phyloP scores from a whole-genome alignment of 2,113 vertebrate genomes.

The Oenanthe oenanthe region DNA sequence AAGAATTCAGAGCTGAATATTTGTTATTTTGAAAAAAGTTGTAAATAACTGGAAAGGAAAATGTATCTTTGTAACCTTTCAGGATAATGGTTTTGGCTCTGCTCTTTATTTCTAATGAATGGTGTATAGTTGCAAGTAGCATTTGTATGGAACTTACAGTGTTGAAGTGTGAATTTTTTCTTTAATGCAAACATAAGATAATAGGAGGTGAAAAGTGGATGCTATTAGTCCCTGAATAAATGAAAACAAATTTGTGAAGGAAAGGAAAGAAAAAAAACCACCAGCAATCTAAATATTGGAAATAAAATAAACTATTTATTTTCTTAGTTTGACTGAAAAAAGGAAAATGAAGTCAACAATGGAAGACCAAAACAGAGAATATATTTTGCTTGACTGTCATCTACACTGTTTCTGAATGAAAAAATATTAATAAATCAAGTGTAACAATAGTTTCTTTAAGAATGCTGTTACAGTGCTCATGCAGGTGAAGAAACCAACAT shows the following conservation, averaged over 20 bases:
- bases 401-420: neutral
- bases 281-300: neutral
- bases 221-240: neutral
- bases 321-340: neutral
- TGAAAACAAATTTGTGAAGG: neutral
- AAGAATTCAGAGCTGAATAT: conserved; percentile 39
- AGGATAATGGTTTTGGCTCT: neutral
- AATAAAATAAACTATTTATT: neutral
- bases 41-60: conserved; percentile 28
- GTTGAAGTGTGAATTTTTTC: neutral
- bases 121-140: neutral
- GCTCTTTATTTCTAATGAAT: neutral
- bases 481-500: neutral
- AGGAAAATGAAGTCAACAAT: accelerated
- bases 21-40: conserved; percentile 19
- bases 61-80: conserved; percentile 17
- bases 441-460: neutral
- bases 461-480: neutral
- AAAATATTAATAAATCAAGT: neutral
- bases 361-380: neutral
- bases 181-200: neutral
- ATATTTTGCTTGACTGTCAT: neutral
- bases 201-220: neutral
- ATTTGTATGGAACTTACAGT: neutral
- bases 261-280: neutral